Conservation (phyloP, 2,113 vertebrate genomes). For the Recurvirostra avosetta region DNA sequence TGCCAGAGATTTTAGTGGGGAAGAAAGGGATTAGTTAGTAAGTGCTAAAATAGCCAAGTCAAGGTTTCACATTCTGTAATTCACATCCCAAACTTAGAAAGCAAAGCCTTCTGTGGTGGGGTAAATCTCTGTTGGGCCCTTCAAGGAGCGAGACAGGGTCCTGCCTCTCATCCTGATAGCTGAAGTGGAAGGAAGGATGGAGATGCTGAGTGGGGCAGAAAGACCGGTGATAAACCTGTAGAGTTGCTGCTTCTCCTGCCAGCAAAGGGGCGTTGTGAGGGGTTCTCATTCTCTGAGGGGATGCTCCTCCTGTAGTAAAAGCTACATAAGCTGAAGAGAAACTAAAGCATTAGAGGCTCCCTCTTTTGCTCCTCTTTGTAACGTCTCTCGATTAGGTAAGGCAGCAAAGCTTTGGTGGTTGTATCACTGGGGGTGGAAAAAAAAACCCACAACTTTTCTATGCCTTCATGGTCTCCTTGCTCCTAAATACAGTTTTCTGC, state of each 20-base stretch:
- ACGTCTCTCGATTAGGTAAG: neutral
- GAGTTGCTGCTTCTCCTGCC: neutral
- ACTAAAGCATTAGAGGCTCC: neutral
- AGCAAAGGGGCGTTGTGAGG: neutral
- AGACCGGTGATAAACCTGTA: neutral
- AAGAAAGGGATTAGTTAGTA: neutral
- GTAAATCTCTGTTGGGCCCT: neutral
- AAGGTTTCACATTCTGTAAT: neutral
- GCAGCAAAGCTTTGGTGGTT: neutral
- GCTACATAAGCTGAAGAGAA: neutral
- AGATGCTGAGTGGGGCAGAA: fast-evolving
- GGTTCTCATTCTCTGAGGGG: neutral
- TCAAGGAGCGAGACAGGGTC: neutral
- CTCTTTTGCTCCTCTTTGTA: neutral
- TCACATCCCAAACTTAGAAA: neutral
- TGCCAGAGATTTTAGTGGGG: neutral
- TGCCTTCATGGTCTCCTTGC: neutral
- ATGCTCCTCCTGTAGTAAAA: neutral
- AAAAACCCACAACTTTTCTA: neutral
- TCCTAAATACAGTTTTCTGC: neutral
- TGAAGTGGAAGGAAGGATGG: neutral
- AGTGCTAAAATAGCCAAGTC: neutral
- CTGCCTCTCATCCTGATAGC: neutral
- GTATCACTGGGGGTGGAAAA: neutral
- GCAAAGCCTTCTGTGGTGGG: neutral